Conservation (phyloP, 2,888 invertebrate genomes). For the Lutraria lutraria region DNA sequence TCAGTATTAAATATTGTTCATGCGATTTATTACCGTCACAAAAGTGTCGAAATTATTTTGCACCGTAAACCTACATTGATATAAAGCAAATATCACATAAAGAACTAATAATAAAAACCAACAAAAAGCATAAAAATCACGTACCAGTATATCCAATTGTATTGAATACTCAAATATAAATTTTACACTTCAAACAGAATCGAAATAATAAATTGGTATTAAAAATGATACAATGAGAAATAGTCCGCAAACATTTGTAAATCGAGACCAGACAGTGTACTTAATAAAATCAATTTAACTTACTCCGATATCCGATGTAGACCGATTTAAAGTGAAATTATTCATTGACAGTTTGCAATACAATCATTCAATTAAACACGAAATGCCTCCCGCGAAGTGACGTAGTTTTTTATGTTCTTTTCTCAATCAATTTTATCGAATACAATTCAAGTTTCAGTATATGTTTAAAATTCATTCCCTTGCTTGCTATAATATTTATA, state of each 20-base stretch:
- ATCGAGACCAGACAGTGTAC: neutral
- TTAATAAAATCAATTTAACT: neutral
- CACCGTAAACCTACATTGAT: neutral
- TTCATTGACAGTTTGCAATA: neutral
- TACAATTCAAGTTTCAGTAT: neutral
- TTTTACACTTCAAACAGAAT: neutral
- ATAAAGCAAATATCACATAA: neutral
- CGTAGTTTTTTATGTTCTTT: neutral
- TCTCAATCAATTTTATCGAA: neutral
- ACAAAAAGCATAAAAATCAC: conserved; percentile 4
- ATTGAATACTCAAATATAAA: neutral
- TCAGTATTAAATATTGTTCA: too few relatives aligned
- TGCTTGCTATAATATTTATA: neutral
- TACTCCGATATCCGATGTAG: neutral
- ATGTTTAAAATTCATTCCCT: neutral
- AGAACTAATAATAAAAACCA: neutral
- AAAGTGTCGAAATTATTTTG: too few relatives aligned
- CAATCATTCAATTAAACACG: neutral
- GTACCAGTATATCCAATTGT: neutral
- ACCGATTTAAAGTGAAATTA: neutral
- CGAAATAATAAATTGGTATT: conserved; percentile 1
- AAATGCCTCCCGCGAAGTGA: conserved; percentile 8
- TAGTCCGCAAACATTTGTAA: neutral
- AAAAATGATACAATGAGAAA: neutral
- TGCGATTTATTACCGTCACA: too few relatives aligned